These are phyloP conservation scores for Archips crataeganus DNA, from an alignment of 2,888 invertebrate species.

Conservation along the genomic window DNA sequence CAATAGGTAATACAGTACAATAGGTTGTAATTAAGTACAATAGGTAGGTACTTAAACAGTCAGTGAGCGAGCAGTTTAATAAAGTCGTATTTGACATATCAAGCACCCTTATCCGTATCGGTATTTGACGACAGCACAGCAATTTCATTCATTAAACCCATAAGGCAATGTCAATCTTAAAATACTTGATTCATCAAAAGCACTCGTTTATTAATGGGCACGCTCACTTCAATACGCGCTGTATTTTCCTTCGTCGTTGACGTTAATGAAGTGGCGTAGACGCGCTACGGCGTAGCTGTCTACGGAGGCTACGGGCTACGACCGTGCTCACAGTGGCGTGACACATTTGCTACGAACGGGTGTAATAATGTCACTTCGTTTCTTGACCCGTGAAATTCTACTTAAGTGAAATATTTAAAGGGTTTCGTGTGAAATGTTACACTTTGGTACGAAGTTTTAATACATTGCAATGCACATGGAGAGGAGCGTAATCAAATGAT, in stretches of 20 bases:
- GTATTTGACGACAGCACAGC: background rate
- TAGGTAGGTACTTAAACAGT: too few species aligned
- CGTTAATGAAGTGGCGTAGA: slow-evolving; percentile 27
- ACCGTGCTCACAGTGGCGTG: slow-evolving; percentile 20
- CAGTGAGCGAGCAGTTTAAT: slow-evolving; percentile 32
- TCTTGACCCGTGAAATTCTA: slow-evolving; percentile 21
- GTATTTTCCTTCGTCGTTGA: slow-evolving; percentile 18
- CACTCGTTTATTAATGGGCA: slow-evolving; percentile 3
- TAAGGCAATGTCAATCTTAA: slow-evolving; percentile 3
- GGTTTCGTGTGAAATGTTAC: slow-evolving; percentile 8
- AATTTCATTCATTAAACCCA: background rate
- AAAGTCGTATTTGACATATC: slow-evolving; percentile 34
- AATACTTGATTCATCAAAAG: slow-evolving; percentile 13
- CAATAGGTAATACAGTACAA: too few species aligned
- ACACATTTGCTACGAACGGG: slow-evolving; percentile 19
- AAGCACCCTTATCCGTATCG: background rate
- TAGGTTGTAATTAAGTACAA: too few species aligned
- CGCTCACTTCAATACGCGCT: slow-evolving; percentile 4
- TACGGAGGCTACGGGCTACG: slow-evolving; percentile 14
- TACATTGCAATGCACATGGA: background rate
- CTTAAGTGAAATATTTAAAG: slow-evolving; percentile 14
- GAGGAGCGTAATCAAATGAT: background rate
- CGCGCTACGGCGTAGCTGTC: slow-evolving; percentile 25
- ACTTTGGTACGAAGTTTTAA: background rate
- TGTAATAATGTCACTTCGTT: slow-evolving; percentile 12